Conservation (phyloP, 2,888 invertebrate species). For the Meganola albula region DNA sequence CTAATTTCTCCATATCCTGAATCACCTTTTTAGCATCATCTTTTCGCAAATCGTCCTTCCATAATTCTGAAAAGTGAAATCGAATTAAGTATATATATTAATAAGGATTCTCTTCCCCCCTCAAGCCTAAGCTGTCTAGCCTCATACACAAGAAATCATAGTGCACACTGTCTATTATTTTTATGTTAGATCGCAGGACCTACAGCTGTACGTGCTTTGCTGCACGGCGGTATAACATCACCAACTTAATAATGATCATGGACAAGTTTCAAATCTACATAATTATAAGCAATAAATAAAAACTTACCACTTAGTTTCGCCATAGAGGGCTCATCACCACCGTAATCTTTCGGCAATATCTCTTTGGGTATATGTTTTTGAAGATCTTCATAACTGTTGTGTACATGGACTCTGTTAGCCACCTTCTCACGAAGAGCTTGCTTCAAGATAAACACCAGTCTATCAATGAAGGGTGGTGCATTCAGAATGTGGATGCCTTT, state of each 20-base stretch:
- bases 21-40: conserved; percentile 45
- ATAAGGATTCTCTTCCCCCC: too few species aligned
- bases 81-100: too few species aligned
- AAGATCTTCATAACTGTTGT: conserved; percentile 51
- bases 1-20: conserved; percentile 38
- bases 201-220: too few species aligned
- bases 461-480: conserved; percentile 60
- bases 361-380: conserved; percentile 59
- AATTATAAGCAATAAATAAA: too few species aligned
- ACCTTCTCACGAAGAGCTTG: conserved; percentile 61
- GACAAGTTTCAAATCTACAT: too few species aligned
- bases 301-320: conserved; percentile 47
- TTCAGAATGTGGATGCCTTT: conserved; percentile 66
- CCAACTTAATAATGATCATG: too few species aligned
- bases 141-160: too few species aligned
- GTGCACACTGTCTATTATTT: too few species aligned
- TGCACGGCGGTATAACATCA: too few species aligned
- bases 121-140: too few species aligned
- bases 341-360: conserved; percentile 59
- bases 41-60: conserved; percentile 44
- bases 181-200: too few species aligned
- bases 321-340: conserved; percentile 47
- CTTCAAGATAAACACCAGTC: conserved; percentile 52
- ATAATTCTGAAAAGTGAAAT: conserved; percentile 44
- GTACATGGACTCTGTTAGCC: conserved; percentile 57